Percentiles rank a stretch among this genome's conserved stretches.
Conservation (phyloP, 2,888 invertebrate species). For the Cephus runcator region DNA sequence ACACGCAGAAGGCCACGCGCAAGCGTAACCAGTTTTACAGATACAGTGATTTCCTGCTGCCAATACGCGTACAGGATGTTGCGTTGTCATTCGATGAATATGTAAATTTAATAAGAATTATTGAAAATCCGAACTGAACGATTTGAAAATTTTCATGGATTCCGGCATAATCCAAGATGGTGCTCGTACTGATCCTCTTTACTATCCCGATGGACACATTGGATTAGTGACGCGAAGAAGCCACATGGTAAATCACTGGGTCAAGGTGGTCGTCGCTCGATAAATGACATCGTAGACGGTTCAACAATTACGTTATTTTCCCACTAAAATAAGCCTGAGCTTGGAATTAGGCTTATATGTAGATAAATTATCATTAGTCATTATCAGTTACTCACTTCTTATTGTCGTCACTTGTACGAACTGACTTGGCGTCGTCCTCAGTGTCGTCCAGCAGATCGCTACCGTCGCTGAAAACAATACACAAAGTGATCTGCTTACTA, state of each 20-base stretch:
- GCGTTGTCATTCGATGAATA: background rate
- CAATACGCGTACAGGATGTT: background rate
- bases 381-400: slow-evolving; percentile 71
- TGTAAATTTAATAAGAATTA: background rate
- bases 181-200: background rate
- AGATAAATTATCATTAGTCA: background rate
- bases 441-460: slow-evolving; percentile 75
- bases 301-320: background rate
- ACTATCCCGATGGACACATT: slow-evolving; percentile 4
- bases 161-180: background rate
- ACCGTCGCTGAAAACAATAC: slow-evolving; percentile 65
- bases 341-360: background rate
- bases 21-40: background rate
- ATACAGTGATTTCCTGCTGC: background rate
- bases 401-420: slow-evolving; percentile 74
- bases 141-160: background rate
- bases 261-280: slow-evolving; percentile 52
- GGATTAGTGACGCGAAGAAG: slow-evolving; percentile 43
- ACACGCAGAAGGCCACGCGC: background rate
- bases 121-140: background rate
- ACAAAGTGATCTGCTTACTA: background rate
- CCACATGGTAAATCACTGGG: slow-evolving; percentile 48
- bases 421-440: slow-evolving; percentile 76
- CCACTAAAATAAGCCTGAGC: background rate
- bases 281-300: background rate